Conservation (phyloP, 2,113 vertebrate genomes). For the Corvus cornix region DNA sequence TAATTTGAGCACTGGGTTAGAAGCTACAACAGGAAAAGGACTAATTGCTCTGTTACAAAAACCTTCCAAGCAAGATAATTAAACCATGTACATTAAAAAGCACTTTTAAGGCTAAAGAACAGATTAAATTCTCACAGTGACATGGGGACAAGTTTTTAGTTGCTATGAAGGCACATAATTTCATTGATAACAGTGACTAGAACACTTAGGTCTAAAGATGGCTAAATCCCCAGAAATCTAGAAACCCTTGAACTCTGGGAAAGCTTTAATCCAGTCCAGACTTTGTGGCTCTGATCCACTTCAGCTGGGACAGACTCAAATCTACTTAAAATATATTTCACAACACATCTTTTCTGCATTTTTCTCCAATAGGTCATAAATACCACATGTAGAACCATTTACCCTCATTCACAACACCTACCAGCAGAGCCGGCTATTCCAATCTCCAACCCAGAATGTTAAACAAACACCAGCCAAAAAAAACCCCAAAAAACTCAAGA, state of each 20-base stretch:
- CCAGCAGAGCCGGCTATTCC: not conserved
- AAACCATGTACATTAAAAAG: not conserved
- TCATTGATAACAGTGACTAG: not conserved
- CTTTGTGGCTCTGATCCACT: conserved; percentile 2
- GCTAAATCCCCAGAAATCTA: not conserved
- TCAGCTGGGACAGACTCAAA: not conserved
- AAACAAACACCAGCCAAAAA: not conserved
- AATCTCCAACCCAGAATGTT: not conserved
- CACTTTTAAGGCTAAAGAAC: not conserved
- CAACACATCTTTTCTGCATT: conserved; percentile 7
- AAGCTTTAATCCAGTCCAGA: conserved; percentile 44
- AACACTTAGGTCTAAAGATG: not conserved
- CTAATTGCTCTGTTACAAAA: not conserved
- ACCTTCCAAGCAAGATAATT: not conserved
- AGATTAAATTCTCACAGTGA: not conserved
- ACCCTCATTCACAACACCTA: not conserved
- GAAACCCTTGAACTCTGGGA: not conserved
- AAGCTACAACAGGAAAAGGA: not conserved
- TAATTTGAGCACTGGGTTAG: not conserved
- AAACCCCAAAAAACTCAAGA: not conserved
- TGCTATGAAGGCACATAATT: not conserved
- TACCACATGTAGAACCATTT: not conserved
- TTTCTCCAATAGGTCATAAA: conserved; percentile 13
- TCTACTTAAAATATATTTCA: conserved; percentile 33
- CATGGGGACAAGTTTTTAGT: not conserved